phyloP scores from a whole-genome alignment of 2,888 invertebrate species.

The Lycocerus yunnanus region DNA sequence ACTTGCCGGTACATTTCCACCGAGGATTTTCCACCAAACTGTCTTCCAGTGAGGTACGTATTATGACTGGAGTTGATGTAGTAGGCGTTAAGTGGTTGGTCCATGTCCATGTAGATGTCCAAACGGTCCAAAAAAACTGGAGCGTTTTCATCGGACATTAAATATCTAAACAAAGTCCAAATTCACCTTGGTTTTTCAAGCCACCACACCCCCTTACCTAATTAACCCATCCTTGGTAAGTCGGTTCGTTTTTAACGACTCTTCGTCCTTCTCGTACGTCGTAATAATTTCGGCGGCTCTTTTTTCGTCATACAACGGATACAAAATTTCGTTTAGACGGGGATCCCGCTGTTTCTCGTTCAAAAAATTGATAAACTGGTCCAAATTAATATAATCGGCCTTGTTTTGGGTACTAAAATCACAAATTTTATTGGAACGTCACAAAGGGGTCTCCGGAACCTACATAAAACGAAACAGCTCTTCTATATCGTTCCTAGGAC shows the following conservation, averaged over 20 bases:
- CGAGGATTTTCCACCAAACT: constrained; percentile 97
- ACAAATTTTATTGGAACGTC: not conserved
- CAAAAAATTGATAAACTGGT: constrained; percentile 89
- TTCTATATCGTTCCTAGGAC: constrained; percentile 98
- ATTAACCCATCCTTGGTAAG: constrained; percentile 95
- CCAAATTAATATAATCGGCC: constrained; percentile 82
- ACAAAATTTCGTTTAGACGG: constrained; percentile 96
- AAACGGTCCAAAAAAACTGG: constrained; percentile 98
- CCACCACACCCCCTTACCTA: constrained; percentile 56
- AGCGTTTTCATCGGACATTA: constrained; percentile 99
- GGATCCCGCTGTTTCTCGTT: constrained; percentile 99
- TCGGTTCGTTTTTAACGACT: constrained; percentile 70
- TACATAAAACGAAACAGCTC: constrained; percentile 95
- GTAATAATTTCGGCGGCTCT: constrained; percentile 90
- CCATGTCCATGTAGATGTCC: constrained; percentile 98
- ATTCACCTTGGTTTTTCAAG: not conserved
- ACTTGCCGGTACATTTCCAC: constrained; percentile 99
- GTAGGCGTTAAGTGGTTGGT: constrained; percentile 96
- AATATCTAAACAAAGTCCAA: constrained; percentile 61
- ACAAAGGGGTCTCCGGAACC: constrained; percentile 56
- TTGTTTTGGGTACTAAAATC: constrained; percentile 83
- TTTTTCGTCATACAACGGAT: constrained; percentile 95
- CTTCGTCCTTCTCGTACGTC: constrained; percentile 88
- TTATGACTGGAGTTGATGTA: constrained; percentile 99
- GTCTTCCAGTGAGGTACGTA: constrained; percentile 90